phyloP scores from a whole-genome alignment of 2,113 vertebrate species.

The Furnarius figulus region DNA sequence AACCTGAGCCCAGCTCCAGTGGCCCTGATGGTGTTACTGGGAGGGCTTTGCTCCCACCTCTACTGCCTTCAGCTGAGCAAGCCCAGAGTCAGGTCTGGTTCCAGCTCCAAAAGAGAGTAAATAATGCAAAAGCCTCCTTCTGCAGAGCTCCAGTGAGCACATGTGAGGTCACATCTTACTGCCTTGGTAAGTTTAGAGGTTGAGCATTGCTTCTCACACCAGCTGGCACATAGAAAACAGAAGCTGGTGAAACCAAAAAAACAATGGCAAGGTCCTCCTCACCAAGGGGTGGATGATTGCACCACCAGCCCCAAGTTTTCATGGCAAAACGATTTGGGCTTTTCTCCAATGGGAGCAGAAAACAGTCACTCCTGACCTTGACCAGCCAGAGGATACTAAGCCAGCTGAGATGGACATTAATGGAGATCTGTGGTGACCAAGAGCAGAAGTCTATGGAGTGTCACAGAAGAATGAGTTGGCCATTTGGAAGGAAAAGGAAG shows the following conservation, averaged over 20 bases:
- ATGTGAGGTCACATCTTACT: neutral
- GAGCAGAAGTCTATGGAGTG: neutral
- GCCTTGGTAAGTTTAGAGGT: neutral
- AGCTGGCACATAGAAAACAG: neutral
- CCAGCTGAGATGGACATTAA: neutral
- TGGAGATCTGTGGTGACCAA: neutral
- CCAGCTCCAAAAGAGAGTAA: neutral
- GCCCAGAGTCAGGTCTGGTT: neutral
- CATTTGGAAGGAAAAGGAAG: neutral
- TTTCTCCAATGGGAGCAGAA: neutral
- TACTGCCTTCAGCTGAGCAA: neutral
- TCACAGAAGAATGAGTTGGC: neutral
- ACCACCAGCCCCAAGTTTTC: neutral
- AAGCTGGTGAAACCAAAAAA: neutral
- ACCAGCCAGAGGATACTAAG: neutral
- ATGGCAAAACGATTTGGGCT: neutral
- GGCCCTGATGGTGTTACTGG: neutral
- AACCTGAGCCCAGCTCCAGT: neutral
- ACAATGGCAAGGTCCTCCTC: neutral
- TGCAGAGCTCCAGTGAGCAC: neutral
- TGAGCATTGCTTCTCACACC: neutral
- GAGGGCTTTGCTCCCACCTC: neutral
- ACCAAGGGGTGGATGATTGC: neutral
- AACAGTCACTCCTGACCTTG: neutral
- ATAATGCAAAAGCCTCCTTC: conserved; percentile 31